Percentiles rank a stretch among this genome's conserved stretches.
Conservation (phyloP, 2,888 invertebrate genomes). For the Cynaeus angustus region DNA sequence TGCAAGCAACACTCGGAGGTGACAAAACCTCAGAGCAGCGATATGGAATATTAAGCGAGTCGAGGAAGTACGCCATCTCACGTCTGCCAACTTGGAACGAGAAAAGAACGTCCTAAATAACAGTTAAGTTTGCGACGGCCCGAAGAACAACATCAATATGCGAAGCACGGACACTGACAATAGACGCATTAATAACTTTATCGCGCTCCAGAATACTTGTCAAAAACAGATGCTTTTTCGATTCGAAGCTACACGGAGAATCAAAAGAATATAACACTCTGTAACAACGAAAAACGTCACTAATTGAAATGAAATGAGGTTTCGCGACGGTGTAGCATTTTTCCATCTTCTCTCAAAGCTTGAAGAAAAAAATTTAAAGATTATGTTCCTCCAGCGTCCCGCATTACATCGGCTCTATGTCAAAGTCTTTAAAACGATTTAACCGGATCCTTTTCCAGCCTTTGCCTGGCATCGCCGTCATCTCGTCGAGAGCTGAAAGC, state of each 20-base stretch:
- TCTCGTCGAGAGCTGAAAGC: conserved; percentile 12
- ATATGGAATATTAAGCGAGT: conserved; percentile 47
- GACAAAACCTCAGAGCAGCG: conserved; percentile 43
- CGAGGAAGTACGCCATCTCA: conserved; percentile 13
- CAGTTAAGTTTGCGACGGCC: conserved; percentile 38
- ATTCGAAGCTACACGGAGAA: too few relatives aligned
- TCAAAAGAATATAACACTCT: too few relatives aligned
- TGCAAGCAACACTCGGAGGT: conserved; percentile 44
- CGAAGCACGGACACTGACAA: conserved; percentile 22
- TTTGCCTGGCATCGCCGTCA: conserved; percentile 12
- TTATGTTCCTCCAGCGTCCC: conserved; percentile 6
- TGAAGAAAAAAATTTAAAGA: conserved; percentile 14
- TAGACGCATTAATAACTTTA: conserved; percentile 2
- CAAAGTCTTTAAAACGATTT: conserved; percentile 31
- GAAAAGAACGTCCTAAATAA: conserved; percentile 42
- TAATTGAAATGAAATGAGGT: too few relatives aligned
- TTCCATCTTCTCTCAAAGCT: too few relatives aligned
- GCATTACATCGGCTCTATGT: conserved; percentile 28
- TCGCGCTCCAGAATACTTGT: neutral
- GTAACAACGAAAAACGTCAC: too few relatives aligned
- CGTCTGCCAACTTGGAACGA: conserved; percentile 16
- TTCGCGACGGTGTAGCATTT: too few relatives aligned
- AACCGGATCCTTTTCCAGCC: conserved; percentile 24
- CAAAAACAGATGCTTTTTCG: too few relatives aligned
- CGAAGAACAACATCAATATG: conserved; percentile 26